phyloP scores from a whole-genome alignment of 2,797 vertebrate genomes.

The Tapera naevia region DNA sequence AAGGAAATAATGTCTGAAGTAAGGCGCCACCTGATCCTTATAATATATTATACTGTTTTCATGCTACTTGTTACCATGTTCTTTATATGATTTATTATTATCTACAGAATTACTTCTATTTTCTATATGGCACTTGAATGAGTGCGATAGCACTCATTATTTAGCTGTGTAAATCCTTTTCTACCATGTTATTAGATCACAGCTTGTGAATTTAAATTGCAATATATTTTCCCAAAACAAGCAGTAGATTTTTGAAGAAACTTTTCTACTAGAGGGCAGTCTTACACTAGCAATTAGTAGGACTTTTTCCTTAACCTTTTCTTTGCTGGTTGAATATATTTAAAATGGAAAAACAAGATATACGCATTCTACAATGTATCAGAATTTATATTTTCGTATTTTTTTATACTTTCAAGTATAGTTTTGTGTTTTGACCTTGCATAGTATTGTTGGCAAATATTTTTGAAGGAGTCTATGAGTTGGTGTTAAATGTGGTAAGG shows the following conservation, averaged over 20 bases:
- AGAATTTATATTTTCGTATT: neutral
- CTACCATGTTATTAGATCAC: neutral
- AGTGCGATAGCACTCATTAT: neutral
- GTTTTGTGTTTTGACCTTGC: neutral
- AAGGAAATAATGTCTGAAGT: neutral
- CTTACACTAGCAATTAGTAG: conserved; percentile 31
- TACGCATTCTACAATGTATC: neutral
- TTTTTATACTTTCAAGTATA: neutral
- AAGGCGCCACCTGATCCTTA: neutral
- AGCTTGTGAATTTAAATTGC: neutral
- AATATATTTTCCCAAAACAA: neutral
- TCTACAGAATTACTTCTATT: neutral
- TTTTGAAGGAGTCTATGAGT: neutral
- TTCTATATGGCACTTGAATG: neutral
- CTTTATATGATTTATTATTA: neutral
- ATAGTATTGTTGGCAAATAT: neutral
- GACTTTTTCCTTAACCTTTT: neutral
- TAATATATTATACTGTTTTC: neutral
- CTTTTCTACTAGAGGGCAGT: conserved; percentile 60
- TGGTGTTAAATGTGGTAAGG: neutral
- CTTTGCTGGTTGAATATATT: neutral
- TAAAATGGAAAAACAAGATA: neutral
- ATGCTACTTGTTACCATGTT: neutral
- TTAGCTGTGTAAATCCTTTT: neutral
- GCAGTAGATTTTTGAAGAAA: neutral